Conservation (phyloP, 1,140 invertebrate species). For the Adoxophyes honmai region DNA sequence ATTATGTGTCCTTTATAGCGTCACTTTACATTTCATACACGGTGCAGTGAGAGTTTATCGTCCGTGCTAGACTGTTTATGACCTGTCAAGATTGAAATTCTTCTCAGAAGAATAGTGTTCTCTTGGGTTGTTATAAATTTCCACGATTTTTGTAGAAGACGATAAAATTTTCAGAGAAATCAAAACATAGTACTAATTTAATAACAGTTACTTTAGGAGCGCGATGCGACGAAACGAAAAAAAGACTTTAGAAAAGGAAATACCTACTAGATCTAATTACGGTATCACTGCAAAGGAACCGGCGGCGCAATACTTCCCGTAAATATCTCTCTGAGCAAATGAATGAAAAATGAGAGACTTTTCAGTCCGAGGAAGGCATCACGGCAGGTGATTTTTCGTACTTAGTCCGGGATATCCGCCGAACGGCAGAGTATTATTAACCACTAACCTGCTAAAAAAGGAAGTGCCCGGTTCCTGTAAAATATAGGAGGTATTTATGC, state of each 20-base stretch:
- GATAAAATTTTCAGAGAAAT: too few species aligned
- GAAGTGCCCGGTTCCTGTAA: not conserved
- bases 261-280: not conserved
- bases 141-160: too few species aligned
- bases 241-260: too few species aligned
- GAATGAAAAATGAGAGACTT: constrained; percentile 12
- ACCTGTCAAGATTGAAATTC: not conserved
- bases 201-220: too few species aligned
- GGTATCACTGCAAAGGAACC: not conserved
- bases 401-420: constrained; percentile 10
- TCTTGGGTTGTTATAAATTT: too few species aligned
- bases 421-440: constrained; percentile 11
- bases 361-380: constrained; percentile 11
- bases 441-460: not conserved
- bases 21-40: not conserved
- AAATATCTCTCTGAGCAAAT: constrained; percentile 6
- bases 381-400: constrained; percentile 12
- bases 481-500: constrained; percentile 8
- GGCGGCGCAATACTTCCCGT: not conserved
- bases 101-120: not conserved
- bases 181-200: too few species aligned
- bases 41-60: constrained; percentile 8
- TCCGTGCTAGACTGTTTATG: not conserved
- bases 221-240: too few species aligned
- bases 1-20: not conserved